Evolutionary conservation across 2,888 invertebrate genomes (phyloP), one percentile per base, ranked within the genome.

Genomic region (Odontomyia ornata): DNA sequence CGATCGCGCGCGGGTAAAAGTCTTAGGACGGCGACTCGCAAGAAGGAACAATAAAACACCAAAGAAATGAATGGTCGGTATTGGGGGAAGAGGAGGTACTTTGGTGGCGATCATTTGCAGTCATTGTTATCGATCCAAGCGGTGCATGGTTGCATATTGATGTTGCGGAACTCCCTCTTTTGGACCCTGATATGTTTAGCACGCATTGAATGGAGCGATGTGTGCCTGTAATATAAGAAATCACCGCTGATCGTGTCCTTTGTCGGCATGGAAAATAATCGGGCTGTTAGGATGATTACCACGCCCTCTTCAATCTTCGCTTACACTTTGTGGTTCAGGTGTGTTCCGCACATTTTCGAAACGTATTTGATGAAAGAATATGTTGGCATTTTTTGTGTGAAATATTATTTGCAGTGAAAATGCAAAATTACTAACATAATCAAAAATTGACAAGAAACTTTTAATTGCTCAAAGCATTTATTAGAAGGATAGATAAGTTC

Each of bases 231-330:
- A 73, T 60, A 30, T 30, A 76, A 78, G 76, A 73, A 78, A 78
- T 73, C 76, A 64, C 75, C 72, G 77, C 77, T 71, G 75, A 77
- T 75, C 77, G 28, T 75, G 64, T 77, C 79, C 79, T 79, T 79
- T 79, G 79, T 79, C 79, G 79, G 79, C 79, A 79, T 79, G 77
- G 69, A 75, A 77, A 76, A 67, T 76, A 77, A 77, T 77, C 79
- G 77, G 67, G 77, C 75, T 72, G 72, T 56, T 57, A 47, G 67
- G 75, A 78, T 77, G 77, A 77, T 79, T 71, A 56, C 79, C 79
- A 80, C 80, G 80, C 80, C 80, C 60, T 47, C 80, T 78, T 77
- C 77, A 80, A 80, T 80, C 80, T 80, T 78, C 80, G 77, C 80
- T 76, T 77, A 77, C 79, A 77, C 80, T 78, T 36, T 36, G 25